Evolutionary conservation across 1,140 invertebrate species (phyloP).

Genomic region (Nixonia krombeini): DNA sequence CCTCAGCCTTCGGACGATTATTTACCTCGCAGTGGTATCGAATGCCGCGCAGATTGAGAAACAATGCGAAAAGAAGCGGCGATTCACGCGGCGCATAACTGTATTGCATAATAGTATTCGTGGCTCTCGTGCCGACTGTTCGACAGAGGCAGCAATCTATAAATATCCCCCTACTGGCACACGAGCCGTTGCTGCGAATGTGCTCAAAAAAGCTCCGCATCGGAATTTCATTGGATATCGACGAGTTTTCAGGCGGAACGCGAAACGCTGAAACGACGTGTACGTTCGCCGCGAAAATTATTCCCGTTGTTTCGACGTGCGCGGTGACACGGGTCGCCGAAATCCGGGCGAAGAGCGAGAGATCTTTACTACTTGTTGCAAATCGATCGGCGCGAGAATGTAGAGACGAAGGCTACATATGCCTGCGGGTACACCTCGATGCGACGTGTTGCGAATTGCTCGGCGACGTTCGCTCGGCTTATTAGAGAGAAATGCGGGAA

Average conservation of each 20-base stretch:
- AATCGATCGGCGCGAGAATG: constrained; percentile 10
- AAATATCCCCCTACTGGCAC: constrained; percentile 7
- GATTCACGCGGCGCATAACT: background rate
- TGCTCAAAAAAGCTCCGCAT: constrained; percentile 1
- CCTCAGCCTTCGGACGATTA: no score
- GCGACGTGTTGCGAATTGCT: no score
- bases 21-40: background rate
- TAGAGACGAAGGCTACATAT: no score
- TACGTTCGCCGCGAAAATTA: background rate
- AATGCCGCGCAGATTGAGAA: background rate
- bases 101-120: constrained; percentile 3
- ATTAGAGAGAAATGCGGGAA: no score
- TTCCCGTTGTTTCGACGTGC: no score
- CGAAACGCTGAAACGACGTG: background rate
- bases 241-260: no score
- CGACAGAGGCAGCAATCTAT: background rate
- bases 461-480: no score
- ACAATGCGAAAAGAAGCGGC: background rate
- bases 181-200: background rate
- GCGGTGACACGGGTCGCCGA: no score
- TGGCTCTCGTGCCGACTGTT: background rate
- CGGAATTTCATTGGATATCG: background rate
- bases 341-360: no score
- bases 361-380: constrained; percentile 18
- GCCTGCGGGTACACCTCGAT: no score